These are phyloP conservation scores for Napeogenes sylphis DNA, from an alignment of 2,888 invertebrate species.

Conservation along the genomic window DNA sequence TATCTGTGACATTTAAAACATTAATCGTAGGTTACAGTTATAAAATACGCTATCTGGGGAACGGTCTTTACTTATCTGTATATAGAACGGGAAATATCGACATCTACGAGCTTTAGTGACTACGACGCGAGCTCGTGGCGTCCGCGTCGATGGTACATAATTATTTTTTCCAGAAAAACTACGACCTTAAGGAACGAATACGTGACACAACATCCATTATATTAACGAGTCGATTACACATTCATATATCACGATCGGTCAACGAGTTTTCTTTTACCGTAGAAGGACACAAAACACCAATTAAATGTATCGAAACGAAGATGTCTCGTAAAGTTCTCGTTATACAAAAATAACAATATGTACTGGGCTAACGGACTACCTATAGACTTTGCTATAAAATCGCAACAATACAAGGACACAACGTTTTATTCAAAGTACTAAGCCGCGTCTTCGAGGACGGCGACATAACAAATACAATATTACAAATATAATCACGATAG, in stretches of 20 bases:
- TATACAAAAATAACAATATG: slow-evolving; percentile 36
- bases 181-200: slow-evolving; percentile 13
- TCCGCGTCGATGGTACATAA: slow-evolving; percentile 16
- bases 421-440: slow-evolving; percentile 11
- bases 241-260: slow-evolving; percentile 12
- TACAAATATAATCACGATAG: slow-evolving; percentile 19
- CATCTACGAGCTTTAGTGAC: neutral
- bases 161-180: slow-evolving; percentile 15
- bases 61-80: slow-evolving; percentile 14
- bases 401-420: slow-evolving; percentile 20
- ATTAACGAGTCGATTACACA: neutral
- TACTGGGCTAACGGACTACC: slow-evolving; percentile 18
- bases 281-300: slow-evolving; percentile 7
- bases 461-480: slow-evolving; percentile 15
- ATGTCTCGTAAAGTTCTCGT: slow-evolving; percentile 11
- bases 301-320: neutral
- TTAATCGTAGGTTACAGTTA: slow-evolving; percentile 14
- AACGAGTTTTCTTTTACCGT: slow-evolving; percentile 7
- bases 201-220: slow-evolving; percentile 14
- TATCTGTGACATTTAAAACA: slow-evolving; percentile 14
- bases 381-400: slow-evolving; percentile 20
- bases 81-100: too few species aligned
- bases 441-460: slow-evolving; percentile 11
- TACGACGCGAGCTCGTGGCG: neutral
- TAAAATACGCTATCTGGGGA: slow-evolving; percentile 20